Evolutionary conservation across 2,888 invertebrate genomes (phyloP).

Genomic region (Malacosoma neustria): DNA sequence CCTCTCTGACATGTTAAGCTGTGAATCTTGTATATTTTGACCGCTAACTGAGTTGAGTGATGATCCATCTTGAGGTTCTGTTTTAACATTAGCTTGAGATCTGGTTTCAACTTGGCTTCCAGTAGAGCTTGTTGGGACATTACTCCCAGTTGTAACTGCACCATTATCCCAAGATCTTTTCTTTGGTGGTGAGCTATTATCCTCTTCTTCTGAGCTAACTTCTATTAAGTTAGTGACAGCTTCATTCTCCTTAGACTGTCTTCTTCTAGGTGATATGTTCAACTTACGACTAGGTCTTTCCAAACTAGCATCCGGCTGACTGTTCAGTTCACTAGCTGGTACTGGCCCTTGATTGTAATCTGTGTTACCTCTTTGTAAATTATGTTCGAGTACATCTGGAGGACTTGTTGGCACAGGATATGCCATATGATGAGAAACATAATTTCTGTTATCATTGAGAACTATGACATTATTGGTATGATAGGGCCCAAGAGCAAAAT

Average conservation of each 20-base stretch:
- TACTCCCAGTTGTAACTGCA: constrained; percentile 8
- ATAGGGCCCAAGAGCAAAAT: constrained; percentile 31
- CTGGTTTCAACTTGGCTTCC: constrained; percentile 14
- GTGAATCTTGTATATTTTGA: constrained; percentile 10
- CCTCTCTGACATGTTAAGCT: constrained; percentile 9
- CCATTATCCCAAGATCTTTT: constrained; percentile 38
- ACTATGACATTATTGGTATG: constrained; percentile 39
- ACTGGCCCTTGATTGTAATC: constrained; percentile 14
- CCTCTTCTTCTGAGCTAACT: constrained; percentile 68
- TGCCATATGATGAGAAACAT: constrained; percentile 32
- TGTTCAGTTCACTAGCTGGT: constrained; percentile 11
- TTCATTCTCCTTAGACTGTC: constrained; percentile 54
- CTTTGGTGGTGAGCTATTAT: constrained; percentile 38
- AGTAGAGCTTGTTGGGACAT: constrained; percentile 10
- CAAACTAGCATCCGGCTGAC: constrained; percentile 24
- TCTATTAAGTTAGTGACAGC: constrained; percentile 48
- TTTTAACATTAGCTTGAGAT: constrained; percentile 35
- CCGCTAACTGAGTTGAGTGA: constrained; percentile 15
- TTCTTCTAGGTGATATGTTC: constrained; percentile 58
- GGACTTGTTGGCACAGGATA: constrained; percentile 30
- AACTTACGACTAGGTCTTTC: constrained; percentile 60
- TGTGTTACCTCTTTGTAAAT: constrained; percentile 26
- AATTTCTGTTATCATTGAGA: constrained; percentile 38
- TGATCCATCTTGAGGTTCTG: constrained; percentile 35
- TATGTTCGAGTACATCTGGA: constrained; percentile 22